Percentiles rank a stretch among this genome's conserved stretches.
These are phyloP conservation scores for Drosophila affinis DNA, from an alignment of 2,888 invertebrate genomes.

Conservation along the genomic window DNA sequence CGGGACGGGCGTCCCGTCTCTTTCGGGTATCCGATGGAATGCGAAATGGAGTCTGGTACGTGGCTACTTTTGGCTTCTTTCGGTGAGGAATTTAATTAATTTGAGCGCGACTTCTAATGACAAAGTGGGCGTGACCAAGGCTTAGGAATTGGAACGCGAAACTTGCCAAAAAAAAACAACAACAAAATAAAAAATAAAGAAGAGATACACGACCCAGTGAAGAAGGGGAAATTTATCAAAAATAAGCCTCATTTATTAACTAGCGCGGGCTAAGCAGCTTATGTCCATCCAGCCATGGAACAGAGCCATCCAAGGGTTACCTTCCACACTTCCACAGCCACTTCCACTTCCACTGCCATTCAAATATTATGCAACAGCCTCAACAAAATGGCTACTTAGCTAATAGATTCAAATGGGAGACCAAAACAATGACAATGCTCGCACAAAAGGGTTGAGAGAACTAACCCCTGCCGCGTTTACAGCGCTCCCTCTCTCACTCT, in stretches of 20 bases:
- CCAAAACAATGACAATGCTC: constrained; percentile 27
- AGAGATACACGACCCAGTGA: neutral
- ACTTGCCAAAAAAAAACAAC: constrained; percentile 24
- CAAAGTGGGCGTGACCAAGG: constrained; percentile 73
- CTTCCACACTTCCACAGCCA: constrained; percentile 11
- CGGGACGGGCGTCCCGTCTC: constrained; percentile 3
- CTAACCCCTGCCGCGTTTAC: constrained; percentile 71
- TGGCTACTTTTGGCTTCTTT: constrained; percentile 58
- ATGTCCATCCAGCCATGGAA: constrained; percentile 22
- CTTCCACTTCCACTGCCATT: constrained; percentile 14
- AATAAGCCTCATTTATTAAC: constrained; percentile 51
- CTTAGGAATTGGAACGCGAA: constrained; percentile 53
- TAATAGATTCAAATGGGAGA: constrained; percentile 57
- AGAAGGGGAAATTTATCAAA: constrained; percentile 29
- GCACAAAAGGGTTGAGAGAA: constrained; percentile 68
- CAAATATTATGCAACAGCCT: constrained; percentile 66
- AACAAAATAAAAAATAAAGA: neutral
- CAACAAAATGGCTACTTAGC: constrained; percentile 81
- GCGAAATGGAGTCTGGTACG: constrained; percentile 54
- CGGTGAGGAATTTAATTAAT: constrained; percentile 77
- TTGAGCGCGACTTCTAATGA: constrained; percentile 71
- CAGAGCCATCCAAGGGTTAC: constrained; percentile 16
- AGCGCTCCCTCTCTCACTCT: constrained; percentile 16
- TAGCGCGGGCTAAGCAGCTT: constrained; percentile 41
- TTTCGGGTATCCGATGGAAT: constrained; percentile 50